These are phyloP conservation scores for Stegostoma tigrinum DNA, from an alignment of 2,113 vertebrate genomes.

Conservation along the genomic window DNA sequence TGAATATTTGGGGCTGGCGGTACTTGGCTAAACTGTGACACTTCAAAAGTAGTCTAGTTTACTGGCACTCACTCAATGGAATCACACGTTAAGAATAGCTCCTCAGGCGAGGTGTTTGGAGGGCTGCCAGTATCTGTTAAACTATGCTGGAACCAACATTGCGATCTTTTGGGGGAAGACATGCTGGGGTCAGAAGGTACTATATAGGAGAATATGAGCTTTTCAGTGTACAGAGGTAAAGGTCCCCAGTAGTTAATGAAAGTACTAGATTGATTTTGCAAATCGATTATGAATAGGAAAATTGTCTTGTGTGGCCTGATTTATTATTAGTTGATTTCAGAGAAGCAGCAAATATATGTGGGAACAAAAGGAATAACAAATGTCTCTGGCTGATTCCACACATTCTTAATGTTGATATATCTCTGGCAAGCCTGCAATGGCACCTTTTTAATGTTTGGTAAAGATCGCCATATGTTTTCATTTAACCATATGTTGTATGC, in stretches of 20 bases:
- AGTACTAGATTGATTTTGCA: neutral
- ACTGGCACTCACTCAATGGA: neutral
- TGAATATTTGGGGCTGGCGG: neutral
- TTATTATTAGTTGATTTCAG: neutral
- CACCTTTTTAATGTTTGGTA: neutral
- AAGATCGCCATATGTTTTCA: neutral
- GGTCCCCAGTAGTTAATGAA: neutral
- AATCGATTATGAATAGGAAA: neutral
- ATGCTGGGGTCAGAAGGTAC: neutral
- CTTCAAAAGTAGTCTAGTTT: neutral
- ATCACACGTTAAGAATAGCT: neutral
- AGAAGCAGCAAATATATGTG: neutral
- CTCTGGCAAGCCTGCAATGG: neutral
- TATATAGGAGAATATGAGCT: neutral
- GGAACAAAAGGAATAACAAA: neutral
- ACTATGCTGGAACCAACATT: neutral
- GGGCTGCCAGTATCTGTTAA: neutral
- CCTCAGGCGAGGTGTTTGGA: neutral
- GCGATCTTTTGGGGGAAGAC: neutral
- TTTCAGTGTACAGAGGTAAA: neutral
- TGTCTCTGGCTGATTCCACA: neutral
- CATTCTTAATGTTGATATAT: neutral
- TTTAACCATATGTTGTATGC: neutral
- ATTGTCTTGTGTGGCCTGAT: neutral
- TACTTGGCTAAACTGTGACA: neutral